A percentile compares a stretch with the other conserved stretches of the same genome.
These are phyloP conservation scores for Phania funesta DNA, from an alignment of 2,888 invertebrate species.

Conservation along the genomic window DNA sequence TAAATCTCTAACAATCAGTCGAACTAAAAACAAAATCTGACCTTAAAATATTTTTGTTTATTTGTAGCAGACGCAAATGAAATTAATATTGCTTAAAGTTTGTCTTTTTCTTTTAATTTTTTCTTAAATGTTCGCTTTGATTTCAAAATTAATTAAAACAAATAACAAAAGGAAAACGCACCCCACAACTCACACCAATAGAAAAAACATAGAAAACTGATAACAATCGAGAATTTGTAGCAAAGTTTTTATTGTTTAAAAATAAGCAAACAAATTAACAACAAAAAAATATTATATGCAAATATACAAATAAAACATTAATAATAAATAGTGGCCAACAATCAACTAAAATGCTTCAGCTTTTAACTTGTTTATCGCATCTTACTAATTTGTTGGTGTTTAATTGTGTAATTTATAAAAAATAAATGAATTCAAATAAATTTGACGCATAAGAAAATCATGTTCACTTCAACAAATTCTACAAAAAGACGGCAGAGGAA, in stretches of 20 bases:
- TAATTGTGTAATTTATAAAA: background rate
- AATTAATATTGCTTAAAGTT: constrained; percentile 21
- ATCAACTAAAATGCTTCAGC: constrained; percentile 15
- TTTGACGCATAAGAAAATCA: constrained; percentile 39
- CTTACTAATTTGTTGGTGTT: background rate
- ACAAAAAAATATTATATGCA: background rate
- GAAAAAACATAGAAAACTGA: background rate
- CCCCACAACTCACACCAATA: background rate
- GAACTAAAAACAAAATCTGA: background rate
- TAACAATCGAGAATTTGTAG: constrained; percentile 51
- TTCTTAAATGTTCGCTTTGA: constrained; percentile 8
- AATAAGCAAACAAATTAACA: constrained; percentile 7
- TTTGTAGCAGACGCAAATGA: background rate
- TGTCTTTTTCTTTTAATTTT: background rate
- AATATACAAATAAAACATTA: background rate
- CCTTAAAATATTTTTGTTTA: background rate
- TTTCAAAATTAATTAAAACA: constrained; percentile 20
- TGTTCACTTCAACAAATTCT: constrained; percentile 72
- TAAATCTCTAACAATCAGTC: background rate
- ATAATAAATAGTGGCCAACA: constrained; percentile 5
- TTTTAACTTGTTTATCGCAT: background rate
- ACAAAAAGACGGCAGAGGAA: constrained; percentile 67
- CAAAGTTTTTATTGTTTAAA: constrained; percentile 23
- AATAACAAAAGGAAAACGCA: constrained; percentile 2
- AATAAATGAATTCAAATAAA: constrained; percentile 2